Evolutionary conservation across 2,888 invertebrate species (phyloP).

Genomic region (Cheilosia vulpina): DNA sequence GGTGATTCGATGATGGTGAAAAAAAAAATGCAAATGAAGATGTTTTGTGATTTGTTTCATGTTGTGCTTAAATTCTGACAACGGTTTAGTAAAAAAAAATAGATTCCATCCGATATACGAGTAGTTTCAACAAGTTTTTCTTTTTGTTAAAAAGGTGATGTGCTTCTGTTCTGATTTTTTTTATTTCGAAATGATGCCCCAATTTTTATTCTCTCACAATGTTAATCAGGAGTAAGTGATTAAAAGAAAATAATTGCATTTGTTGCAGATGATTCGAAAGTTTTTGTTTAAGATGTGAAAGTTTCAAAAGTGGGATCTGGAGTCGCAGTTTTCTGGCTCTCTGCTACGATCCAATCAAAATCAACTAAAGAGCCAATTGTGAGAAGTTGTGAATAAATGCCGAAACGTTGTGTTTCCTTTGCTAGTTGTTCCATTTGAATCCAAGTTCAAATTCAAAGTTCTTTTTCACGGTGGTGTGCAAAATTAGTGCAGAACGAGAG

Average conservation of each 20-base stretch:
- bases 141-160: conserved; percentile 55
- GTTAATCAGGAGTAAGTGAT: conserved; percentile 53
- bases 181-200: conserved; percentile 23
- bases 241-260: conserved; percentile 15
- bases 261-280: conserved; percentile 8
- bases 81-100: conserved; percentile 48
- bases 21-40: conserved; percentile 34
- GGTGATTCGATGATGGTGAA: conserved; percentile 54
- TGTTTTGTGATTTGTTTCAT: conserved; percentile 69
- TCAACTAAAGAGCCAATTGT: conserved; percentile 27
- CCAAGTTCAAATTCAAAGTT: conserved; percentile 45
- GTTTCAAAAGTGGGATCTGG: conserved; percentile 68
- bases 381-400: conserved; percentile 59
- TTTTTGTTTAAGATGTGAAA: conserved; percentile 58
- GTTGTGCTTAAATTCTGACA: conserved; percentile 61
- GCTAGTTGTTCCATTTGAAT: conserved; percentile 31
- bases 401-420: conserved; percentile 43
- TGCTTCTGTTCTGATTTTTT: conserved; percentile 60
- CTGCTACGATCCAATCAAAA: conserved; percentile 50
- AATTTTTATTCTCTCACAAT: conserved; percentile 45
- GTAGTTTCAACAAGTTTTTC: conserved; percentile 29
- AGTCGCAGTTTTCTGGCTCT: conserved; percentile 23
- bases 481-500: conserved; percentile 56
- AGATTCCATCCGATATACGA: conserved; percentile 8
- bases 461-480: conserved; percentile 64